phyloP scores from a whole-genome alignment of 2,888 invertebrate genomes.

The Taphrorychus bicolor region DNA sequence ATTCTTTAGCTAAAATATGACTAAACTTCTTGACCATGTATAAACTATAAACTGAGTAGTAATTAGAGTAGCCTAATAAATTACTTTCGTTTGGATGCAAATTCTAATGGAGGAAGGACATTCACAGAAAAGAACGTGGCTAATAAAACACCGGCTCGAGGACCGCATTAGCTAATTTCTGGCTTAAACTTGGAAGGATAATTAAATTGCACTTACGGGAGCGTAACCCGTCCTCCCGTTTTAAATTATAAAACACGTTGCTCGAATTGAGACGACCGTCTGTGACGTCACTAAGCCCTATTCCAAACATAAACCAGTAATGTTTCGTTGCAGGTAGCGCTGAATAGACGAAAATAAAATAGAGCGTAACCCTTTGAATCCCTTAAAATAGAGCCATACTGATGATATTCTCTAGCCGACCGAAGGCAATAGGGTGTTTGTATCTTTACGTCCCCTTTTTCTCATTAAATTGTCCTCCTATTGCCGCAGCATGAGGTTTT shows the following conservation, averaged over 20 bases:
- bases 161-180: slow-evolving; percentile 10
- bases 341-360: not conserved
- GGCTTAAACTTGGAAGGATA: slow-evolving; percentile 10
- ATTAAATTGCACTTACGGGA: slow-evolving; percentile 29
- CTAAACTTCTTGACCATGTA: no score
- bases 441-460: no score
- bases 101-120: no score
- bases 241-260: slow-evolving; percentile 11
- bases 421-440: no score
- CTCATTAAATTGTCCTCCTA: no score
- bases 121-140: not conserved
- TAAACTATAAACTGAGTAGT: no score
- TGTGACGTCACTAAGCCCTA: not conserved
- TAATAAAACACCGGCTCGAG: slow-evolving; percentile 1
- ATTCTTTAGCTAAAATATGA: no score
- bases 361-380: not conserved
- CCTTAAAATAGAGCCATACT: no score
- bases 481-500: no score
- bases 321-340: not conserved
- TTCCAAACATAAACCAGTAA: not conserved
- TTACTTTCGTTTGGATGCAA: no score
- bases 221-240: slow-evolving; percentile 12
- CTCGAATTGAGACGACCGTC: not conserved
- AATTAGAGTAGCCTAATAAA: no score
- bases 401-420: no score